Conservation (phyloP, 1,140 invertebrate species). For the Drosophila tsacasi region DNA sequence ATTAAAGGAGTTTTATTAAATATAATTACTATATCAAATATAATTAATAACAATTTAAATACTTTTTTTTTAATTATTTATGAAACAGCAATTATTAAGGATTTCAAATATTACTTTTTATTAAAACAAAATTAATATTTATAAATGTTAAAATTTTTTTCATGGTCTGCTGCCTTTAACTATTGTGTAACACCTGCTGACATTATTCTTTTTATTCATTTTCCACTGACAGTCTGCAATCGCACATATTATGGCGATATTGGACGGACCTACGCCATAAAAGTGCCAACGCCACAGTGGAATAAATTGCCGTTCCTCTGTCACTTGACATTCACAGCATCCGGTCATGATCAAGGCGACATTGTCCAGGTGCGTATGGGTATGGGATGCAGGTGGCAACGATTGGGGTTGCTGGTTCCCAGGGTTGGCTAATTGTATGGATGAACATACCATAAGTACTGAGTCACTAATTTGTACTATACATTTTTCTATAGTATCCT, state of each 20-base stretch:
- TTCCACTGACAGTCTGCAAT: slow-evolving; percentile 89
- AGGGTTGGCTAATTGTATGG: neutral
- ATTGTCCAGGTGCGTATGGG: slow-evolving; percentile 89
- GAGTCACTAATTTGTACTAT: neutral
- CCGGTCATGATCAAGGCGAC: slow-evolving; percentile 93
- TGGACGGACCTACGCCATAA: slow-evolving; percentile 92
- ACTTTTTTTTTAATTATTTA: neutral
- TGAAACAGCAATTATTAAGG: neutral
- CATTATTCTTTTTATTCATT: slow-evolving; percentile 2
- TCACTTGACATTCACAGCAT: slow-evolving; percentile 95
- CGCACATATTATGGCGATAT: slow-evolving; percentile 95
- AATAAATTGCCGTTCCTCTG: slow-evolving; percentile 93
- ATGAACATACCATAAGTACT: neutral
- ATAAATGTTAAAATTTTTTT: neutral
- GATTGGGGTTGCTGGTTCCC: neutral
- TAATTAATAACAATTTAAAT: neutral
- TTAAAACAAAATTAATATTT: neutral
- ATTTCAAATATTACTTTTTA: neutral
- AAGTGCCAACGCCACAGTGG: slow-evolving; percentile 88
- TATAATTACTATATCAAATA: no score
- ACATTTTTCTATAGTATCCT: no score
- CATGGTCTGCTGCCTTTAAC: neutral
- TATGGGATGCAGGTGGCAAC: neutral
- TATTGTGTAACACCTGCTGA: neutral
- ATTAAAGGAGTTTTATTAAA: no score